These are phyloP conservation scores for Diabrotica balteata DNA, from an alignment of 2,888 invertebrate species.

Conservation along the genomic window DNA sequence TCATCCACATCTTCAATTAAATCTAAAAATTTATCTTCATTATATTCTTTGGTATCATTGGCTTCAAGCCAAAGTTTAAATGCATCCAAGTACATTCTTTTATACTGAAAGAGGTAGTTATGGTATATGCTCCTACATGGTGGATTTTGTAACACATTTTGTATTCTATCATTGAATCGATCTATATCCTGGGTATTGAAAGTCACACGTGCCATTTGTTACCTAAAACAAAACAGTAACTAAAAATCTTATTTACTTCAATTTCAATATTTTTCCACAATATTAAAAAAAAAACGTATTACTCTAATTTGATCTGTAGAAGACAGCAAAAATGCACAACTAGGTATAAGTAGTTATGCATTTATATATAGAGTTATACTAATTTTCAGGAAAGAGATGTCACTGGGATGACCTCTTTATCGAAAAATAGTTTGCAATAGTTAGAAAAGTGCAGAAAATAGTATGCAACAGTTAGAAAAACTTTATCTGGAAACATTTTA, in stretches of 20 bases:
- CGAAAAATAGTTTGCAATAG: too few species aligned
- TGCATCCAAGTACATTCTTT: constrained; percentile 34
- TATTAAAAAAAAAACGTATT: too few species aligned
- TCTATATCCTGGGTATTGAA: constrained; percentile 46
- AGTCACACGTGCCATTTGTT: constrained; percentile 39
- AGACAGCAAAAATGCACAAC: too few species aligned
- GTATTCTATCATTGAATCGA: constrained; percentile 45
- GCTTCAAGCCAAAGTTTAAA: constrained; percentile 45
- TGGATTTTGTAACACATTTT: constrained; percentile 43
- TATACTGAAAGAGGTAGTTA: constrained; percentile 15
- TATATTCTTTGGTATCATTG: constrained; percentile 36
- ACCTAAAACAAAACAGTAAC: constrained; percentile 25
- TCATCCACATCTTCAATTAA: constrained; percentile 46
- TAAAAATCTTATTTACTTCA: not conserved
- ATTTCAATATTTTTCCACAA: too few species aligned
- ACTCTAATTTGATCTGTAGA: too few species aligned
- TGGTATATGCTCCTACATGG: constrained; percentile 37
- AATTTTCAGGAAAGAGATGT: too few species aligned
- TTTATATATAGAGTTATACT: too few species aligned
- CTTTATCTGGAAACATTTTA: too few species aligned
- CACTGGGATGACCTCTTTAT: too few species aligned
- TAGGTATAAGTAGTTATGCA: too few species aligned
- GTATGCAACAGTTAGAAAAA: too few species aligned
- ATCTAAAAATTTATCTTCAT: constrained; percentile 44
- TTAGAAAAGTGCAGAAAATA: too few species aligned